These are phyloP conservation scores for Gila robusta DNA, from an alignment of 2,797 vertebrate genomes.

Conservation along the genomic window DNA sequence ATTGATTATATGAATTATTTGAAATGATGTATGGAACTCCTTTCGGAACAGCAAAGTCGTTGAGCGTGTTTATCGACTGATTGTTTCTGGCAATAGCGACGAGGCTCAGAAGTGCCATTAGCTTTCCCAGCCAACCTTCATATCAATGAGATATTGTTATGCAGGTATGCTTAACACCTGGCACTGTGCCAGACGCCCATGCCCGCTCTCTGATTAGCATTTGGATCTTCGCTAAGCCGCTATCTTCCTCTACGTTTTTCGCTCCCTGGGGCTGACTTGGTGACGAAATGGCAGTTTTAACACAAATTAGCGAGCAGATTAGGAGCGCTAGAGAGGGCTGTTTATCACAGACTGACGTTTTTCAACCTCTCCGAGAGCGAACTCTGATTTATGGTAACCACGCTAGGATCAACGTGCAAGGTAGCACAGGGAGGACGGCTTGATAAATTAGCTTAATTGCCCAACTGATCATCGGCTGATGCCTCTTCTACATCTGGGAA, in stretches of 20 bases:
- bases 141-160: slow-evolving; percentile 38
- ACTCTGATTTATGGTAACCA: slow-evolving; percentile 53
- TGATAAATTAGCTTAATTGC: slow-evolving; percentile 61
- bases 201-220: slow-evolving; percentile 29
- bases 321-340: slow-evolving; percentile 20
- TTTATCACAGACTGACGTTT: slow-evolving; percentile 41
- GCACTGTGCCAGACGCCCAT: slow-evolving; percentile 20
- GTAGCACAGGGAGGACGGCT: slow-evolving; percentile 17
- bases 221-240: slow-evolving; percentile 21
- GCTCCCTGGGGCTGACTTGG: slow-evolving; percentile 13
- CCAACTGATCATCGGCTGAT: slow-evolving; percentile 45
- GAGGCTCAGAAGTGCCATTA: not conserved
- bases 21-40: not conserved
- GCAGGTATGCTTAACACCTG: slow-evolving; percentile 19
- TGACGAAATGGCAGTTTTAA: slow-evolving; percentile 47
- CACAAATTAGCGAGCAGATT: slow-evolving; percentile 54
- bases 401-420: slow-evolving; percentile 43
- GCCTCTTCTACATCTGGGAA: slow-evolving; percentile 34
- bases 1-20: slow-evolving; percentile 31
- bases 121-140: slow-evolving; percentile 13
- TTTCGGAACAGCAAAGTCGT: slow-evolving; percentile 5
- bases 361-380: slow-evolving; percentile 19
- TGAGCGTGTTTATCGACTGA: not conserved
- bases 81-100: slow-evolving; percentile 26
- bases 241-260: slow-evolving; percentile 8